Percentiles rank a stretch among this genome's conserved stretches.
Evolutionary conservation across 2,797 vertebrate genomes (phyloP).

Genomic region (Sebastes wilsoni): DNA sequence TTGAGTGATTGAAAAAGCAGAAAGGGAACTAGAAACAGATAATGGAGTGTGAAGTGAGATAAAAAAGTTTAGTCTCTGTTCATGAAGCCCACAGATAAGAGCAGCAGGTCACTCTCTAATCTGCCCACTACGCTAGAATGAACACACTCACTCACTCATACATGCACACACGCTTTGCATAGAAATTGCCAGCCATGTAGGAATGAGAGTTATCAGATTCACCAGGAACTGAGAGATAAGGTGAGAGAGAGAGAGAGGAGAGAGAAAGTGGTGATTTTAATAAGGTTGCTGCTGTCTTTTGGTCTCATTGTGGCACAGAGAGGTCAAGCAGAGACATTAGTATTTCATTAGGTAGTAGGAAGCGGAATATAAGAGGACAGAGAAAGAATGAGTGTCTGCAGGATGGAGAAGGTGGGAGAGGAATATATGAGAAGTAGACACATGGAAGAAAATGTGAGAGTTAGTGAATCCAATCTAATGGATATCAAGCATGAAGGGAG

Average conservation of each 20-base stretch:
- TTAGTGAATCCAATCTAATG: conserved; percentile 36
- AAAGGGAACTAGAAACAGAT: conserved; percentile 19
- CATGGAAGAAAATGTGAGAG: neutral
- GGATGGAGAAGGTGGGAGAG: conserved; percentile 19
- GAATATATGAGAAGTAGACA: conserved; percentile 1
- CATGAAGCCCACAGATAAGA: conserved; percentile 43
- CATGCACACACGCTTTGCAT: conserved; percentile 52
- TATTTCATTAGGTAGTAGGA: conserved; percentile 58
- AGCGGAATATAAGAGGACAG: conserved; percentile 8
- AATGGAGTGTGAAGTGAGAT: conserved; percentile 24
- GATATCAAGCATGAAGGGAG: conserved; percentile 28
- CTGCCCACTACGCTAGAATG: conserved; percentile 34
- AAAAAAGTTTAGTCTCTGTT: conserved; percentile 34
- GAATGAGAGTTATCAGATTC: conserved; percentile 63
- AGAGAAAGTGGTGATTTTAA: conserved; percentile 56
- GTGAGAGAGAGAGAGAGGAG: too few species aligned
- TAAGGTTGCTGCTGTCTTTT: conserved; percentile 54
- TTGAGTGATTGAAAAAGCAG: neutral
- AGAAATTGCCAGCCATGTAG: conserved; percentile 62
- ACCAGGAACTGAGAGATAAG: conserved; percentile 38
- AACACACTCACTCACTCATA: conserved; percentile 17
- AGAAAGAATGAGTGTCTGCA: conserved; percentile 27
- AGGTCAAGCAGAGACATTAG: conserved; percentile 74
- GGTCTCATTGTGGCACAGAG: conserved; percentile 40
- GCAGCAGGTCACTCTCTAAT: conserved; percentile 58